These are phyloP conservation scores for Ormyrus nitidulus DNA, from an alignment of 2,888 invertebrate genomes.

Conservation along the genomic window DNA sequence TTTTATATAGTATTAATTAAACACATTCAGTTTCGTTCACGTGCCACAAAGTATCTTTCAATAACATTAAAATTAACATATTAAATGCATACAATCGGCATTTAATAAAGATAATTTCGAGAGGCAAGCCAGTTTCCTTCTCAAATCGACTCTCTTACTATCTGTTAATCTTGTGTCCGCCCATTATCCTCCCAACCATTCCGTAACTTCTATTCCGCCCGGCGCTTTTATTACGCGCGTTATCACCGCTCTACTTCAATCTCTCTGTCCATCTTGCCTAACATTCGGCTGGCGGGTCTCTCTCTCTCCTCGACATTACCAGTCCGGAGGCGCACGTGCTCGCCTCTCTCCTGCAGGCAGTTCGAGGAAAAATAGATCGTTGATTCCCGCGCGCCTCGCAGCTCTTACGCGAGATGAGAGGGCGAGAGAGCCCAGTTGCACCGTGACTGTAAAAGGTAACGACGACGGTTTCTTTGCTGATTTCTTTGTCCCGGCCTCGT, in stretches of 20 bases:
- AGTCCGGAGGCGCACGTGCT: background rate
- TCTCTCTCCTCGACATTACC: conserved; percentile 17
- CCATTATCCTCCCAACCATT: no score
- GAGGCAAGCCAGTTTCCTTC: no score
- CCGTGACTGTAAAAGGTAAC: conserved; percentile 47
- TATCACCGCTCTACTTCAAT: conserved; percentile 13
- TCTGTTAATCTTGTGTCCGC: no score
- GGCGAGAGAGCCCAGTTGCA: conserved; percentile 14
- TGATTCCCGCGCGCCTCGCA: conserved; percentile 8
- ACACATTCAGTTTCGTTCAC: no score
- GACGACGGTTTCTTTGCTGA: conserved; percentile 28
- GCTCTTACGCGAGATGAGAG: conserved; percentile 13
- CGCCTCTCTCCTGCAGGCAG: conserved; percentile 11
- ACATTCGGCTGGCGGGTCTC: background rate
- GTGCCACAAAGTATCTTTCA: no score
- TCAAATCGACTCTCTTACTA: no score
- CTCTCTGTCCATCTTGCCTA: background rate
- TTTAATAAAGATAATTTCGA: no score
- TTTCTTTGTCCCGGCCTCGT: conserved; percentile 15
- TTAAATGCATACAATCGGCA: no score
- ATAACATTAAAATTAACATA: no score
- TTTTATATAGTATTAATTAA: background rate
- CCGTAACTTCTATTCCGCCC: background rate
- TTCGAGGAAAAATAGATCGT: conserved; percentile 36
- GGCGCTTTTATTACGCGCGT: background rate